A percentile compares a stretch with the other conserved stretches of the same genome.
phyloP scores from a whole-genome alignment of 2,113 vertebrate genomes.

The Alexandromys fortis region DNA sequence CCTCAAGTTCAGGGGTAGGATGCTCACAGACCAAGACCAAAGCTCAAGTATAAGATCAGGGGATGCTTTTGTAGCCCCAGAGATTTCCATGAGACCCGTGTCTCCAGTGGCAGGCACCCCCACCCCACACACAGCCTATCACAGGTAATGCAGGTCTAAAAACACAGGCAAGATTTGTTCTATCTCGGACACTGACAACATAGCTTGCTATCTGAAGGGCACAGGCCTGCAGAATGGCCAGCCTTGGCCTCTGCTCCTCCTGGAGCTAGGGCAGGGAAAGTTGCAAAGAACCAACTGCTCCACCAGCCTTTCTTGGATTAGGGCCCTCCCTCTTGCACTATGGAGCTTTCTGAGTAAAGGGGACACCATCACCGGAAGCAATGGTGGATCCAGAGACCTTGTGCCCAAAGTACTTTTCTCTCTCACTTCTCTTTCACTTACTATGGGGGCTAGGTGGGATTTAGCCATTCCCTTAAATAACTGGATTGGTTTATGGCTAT shows the following conservation, averaged over 20 bases:
- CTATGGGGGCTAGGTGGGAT: neutral
- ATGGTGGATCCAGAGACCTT: neutral
- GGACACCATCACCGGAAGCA: neutral
- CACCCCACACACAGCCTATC: no score
- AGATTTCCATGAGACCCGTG: neutral
- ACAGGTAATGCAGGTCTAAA: neutral
- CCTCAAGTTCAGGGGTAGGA: no score
- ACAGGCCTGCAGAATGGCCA: neutral
- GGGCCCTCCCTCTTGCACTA: neutral
- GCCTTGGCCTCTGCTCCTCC: neutral
- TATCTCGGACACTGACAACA: neutral
- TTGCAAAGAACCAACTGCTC: neutral
- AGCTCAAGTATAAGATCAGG: neutral
- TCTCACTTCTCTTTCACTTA: neutral
- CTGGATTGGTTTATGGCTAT: neutral
- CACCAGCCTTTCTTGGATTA: neutral
- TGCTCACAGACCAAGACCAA: neutral
- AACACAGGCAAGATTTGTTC: neutral
- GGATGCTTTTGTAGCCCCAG: neutral
- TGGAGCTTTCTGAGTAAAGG: neutral
- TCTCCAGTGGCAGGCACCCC: neutral
- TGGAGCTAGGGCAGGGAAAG: neutral
- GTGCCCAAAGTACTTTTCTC: neutral
- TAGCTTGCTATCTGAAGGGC: neutral
- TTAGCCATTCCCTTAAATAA: constrained; percentile 28